These are phyloP conservation scores for Gallinago paraguaiae DNA, from an alignment of 2,113 vertebrate species.

Conservation along the genomic window DNA sequence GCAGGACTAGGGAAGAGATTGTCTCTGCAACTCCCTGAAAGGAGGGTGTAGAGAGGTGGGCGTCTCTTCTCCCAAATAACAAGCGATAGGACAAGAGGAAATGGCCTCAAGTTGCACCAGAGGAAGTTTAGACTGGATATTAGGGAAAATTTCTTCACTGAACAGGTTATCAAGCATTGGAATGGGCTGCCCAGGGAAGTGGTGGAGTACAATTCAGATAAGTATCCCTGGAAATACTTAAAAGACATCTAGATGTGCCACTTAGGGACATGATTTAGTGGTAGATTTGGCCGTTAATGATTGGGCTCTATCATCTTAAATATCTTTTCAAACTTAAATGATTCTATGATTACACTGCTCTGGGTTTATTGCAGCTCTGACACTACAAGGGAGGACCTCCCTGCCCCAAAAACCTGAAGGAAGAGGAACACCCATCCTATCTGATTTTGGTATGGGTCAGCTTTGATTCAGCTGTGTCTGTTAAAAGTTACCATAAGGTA, in stretches of 20 bases:
- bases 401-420: background rate
- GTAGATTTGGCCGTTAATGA: background rate
- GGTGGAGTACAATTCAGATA: background rate
- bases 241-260: background rate
- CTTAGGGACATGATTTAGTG: background rate
- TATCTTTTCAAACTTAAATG: background rate
- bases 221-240: background rate
- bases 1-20: background rate
- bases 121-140: background rate
- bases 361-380: background rate
- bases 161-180: background rate
- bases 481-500: background rate
- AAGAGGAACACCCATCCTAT: background rate
- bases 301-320: background rate
- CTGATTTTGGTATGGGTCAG: background rate
- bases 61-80: background rate
- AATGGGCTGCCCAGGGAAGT: background rate
- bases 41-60: background rate
- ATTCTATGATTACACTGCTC: background rate
- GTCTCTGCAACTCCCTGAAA: background rate
- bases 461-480: fast-evolving
- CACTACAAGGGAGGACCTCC: background rate
- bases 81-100: background rate
- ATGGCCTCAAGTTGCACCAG: background rate
- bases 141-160: background rate